A percentile compares a stretch with the other conserved stretches of the same genome.
These are phyloP conservation scores for Andrena dorsata DNA, from an alignment of 2,888 invertebrate genomes.

Conservation along the genomic window DNA sequence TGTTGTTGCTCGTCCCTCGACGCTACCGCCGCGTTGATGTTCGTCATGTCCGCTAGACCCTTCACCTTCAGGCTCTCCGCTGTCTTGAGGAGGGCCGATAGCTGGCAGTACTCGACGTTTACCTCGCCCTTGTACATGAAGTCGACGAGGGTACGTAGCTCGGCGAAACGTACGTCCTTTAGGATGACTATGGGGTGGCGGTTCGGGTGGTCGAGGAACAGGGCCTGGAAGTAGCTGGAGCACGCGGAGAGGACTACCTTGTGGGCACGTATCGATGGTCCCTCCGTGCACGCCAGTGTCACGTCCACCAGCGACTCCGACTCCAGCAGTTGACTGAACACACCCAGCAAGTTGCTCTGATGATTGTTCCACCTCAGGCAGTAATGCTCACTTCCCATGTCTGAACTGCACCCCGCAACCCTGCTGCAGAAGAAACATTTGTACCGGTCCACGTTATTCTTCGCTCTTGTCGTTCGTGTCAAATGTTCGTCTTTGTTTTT, in stretches of 20 bases:
- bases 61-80: conserved; percentile 97
- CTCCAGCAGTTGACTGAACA: conserved; percentile 97
- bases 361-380: conserved; percentile 99
- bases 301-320: conserved; percentile 98
- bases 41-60: conserved; percentile 97
- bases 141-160: conserved; percentile 96
- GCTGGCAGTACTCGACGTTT: conserved; percentile 97
- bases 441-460: conserved; percentile 42
- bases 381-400: conserved; percentile 99
- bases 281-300: conserved; percentile 98
- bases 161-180: conserved; percentile 96
- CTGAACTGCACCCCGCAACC: conserved; percentile 95
- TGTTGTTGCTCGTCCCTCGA: conserved; percentile 82
- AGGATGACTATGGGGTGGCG: conserved; percentile 97
- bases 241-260: conserved; percentile 98
- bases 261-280: conserved; percentile 97
- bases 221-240: conserved; percentile 97
- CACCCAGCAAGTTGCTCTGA: conserved; percentile 98
- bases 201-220: conserved; percentile 96
- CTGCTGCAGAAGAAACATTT: conserved; percentile 78
- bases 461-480: conserved; percentile 4
- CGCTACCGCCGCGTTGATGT: conserved; percentile 88
- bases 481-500: conserved; percentile 6
- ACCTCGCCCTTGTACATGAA: conserved; percentile 99
- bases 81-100: conserved; percentile 95